These are phyloP conservation scores for Limnothrissa miodon DNA, from an alignment of 2,113 vertebrate species.

Conservation along the genomic window DNA sequence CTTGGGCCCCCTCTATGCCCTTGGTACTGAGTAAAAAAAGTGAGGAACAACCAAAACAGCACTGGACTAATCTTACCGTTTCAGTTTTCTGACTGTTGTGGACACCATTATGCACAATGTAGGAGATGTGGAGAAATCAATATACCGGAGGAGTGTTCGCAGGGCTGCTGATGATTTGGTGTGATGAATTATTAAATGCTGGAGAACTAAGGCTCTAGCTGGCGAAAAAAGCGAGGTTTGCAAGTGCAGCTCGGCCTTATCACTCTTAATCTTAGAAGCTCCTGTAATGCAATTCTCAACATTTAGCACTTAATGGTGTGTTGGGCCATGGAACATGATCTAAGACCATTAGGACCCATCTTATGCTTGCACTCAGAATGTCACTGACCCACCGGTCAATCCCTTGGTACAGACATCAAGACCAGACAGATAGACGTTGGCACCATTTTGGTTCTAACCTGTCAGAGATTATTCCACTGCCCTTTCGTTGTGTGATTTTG, in stretches of 20 bases:
- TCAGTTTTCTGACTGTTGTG: slow-evolving; percentile 58
- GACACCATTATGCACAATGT: slow-evolving; percentile 66
- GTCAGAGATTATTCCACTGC: neutral
- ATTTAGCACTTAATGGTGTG: slow-evolving; percentile 82
- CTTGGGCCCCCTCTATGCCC: slow-evolving; percentile 35
- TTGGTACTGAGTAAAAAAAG: slow-evolving; percentile 44
- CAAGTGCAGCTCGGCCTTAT: slow-evolving; percentile 84
- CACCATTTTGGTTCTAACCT: slow-evolving; percentile 30
- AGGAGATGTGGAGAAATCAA: slow-evolving; percentile 77
- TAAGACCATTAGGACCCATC: slow-evolving; percentile 74
- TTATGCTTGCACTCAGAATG: slow-evolving; percentile 75
- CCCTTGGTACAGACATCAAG: slow-evolving; percentile 28
- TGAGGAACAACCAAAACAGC: slow-evolving; percentile 38
- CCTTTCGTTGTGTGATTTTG: neutral
- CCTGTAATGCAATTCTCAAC: slow-evolving; percentile 82
- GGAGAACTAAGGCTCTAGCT: slow-evolving; percentile 76
- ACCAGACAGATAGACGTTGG: slow-evolving; percentile 50
- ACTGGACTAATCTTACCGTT: slow-evolving; percentile 55
- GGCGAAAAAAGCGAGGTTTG: slow-evolving; percentile 72
- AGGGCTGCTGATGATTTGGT: slow-evolving; percentile 80
- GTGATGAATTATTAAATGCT: slow-evolving; percentile 88
- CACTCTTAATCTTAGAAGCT: slow-evolving; percentile 81
- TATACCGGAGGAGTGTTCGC: slow-evolving; percentile 80
- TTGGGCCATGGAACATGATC: slow-evolving; percentile 76
- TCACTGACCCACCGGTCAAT: slow-evolving; percentile 64